Evolutionary conservation across 1,140 invertebrate genomes (phyloP).

Genomic region (Lutraria rhynchaena): DNA sequence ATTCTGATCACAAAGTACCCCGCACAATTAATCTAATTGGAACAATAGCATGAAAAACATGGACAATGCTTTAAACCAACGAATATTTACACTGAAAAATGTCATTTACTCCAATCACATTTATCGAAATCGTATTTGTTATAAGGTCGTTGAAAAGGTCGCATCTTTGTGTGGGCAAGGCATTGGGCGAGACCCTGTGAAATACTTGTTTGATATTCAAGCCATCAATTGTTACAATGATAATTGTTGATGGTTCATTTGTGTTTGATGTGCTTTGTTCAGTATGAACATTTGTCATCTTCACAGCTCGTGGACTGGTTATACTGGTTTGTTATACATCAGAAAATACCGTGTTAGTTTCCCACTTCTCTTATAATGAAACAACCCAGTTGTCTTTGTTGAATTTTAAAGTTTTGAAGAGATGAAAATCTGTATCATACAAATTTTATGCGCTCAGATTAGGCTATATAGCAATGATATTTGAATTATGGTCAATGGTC

Average conservation of each 20-base stretch:
- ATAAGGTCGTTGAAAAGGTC: conserved; percentile 26
- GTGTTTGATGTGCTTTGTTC: conserved; percentile 35
- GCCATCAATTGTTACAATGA: too few species aligned
- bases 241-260: conserved; percentile 33
- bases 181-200: not conserved
- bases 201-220: conserved; percentile 32
- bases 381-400: too few species aligned
- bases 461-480: too few species aligned
- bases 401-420: too few species aligned
- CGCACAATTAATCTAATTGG: conserved; percentile 39
- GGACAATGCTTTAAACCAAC: conserved; percentile 24
- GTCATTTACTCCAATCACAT: conserved; percentile 32
- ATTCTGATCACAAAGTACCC: conserved; percentile 31
- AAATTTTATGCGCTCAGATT: too few species aligned
- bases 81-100: conserved; percentile 31
- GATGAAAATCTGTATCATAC: too few species aligned
- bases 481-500: too few species aligned
- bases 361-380: too few species aligned
- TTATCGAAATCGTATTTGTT: conserved; percentile 33
- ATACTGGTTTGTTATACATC: too few species aligned
- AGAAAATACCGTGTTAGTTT: too few species aligned
- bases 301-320: too few species aligned
- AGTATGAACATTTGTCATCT: conserved; percentile 6
- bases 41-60: conserved; percentile 28
- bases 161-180: not conserved